Evolutionary conservation across 2,888 invertebrate genomes (phyloP), one percentile per base, ranked within the genome.

Genomic region (Peribatodes rhomboidaria): DNA sequence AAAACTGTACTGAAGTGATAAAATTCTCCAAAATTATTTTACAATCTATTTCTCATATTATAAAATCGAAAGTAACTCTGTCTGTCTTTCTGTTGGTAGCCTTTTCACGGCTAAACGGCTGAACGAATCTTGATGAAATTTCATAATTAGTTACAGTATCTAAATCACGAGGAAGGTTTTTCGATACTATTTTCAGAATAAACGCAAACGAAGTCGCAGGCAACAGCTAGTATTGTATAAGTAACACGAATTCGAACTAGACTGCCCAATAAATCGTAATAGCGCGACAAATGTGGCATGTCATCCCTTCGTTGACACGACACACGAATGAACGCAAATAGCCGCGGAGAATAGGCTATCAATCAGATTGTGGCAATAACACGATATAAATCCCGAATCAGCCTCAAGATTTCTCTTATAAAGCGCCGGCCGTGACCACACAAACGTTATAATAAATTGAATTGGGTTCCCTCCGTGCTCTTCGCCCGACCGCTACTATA

Each of bases 381-480:
- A 71, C 63, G 70, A 73, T 74, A 74, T 76, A 77, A 79, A 77
- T 76, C 71, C 69, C 62, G 60, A 71, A 75, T 73, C 69, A 67
- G 52, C 65, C 71, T 73, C 69, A 64, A 74, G 72, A 78, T 79
- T 77, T 73, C 71, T 68, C 71, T 52, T 61, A 68, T 67, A 71
- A 64, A 72, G 44, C 70, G 72, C 60, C 55, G 67, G 61, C 67
- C 76, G 73, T 74, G 77, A 80, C 79, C 72, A 61, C 72, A 62
- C 68, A 73, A 76, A 79, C 77, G 75, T 76, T 75, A 76, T 75
- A 75, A 81, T 79, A 81, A 83, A 84, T 83, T 80, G 77, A 75
- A 78, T 78, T 76, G 71, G 70, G 58, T 35, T 37, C 27, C 67
- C 71, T 66, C 65, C 70, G 69, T 42, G 31, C 31, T 42, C 54